Evolutionary conservation across 2,113 vertebrate genomes (phyloP).

Genomic region (Atractosteus spatula): DNA sequence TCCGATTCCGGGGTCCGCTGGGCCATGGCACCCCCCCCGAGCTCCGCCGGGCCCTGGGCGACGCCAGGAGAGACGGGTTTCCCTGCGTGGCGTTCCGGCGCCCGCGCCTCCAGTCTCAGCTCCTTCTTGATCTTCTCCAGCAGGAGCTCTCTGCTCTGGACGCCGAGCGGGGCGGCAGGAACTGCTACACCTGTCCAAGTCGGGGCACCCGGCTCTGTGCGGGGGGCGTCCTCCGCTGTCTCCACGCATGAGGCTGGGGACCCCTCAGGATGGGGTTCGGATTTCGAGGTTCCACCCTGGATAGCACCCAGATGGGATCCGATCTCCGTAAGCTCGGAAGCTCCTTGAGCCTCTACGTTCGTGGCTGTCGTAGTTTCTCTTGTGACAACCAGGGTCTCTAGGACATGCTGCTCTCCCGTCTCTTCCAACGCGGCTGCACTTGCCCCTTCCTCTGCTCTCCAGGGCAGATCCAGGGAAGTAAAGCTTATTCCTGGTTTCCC

Average conservation of each 20-base stretch:
- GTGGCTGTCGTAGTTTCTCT: too few relatives aligned
- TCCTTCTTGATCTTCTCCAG: slow-evolving; percentile 17
- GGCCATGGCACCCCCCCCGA: slow-evolving; percentile 5
- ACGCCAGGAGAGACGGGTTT: too few relatives aligned
- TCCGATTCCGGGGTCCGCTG: slow-evolving; percentile 18
- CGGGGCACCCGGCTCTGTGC: too few relatives aligned
- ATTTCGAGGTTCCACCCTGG: too few relatives aligned
- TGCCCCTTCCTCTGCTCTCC: too few relatives aligned
- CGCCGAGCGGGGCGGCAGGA: not conserved
- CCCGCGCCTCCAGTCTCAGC: not conserved
- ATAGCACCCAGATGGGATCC: not conserved
- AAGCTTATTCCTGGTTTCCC: too few relatives aligned
- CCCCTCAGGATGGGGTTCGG: not conserved
- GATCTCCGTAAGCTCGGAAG: not conserved
- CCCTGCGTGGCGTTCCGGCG: too few relatives aligned
- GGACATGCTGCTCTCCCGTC: too few relatives aligned
- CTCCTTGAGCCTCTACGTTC: not conserved
- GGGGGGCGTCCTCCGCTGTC: not conserved
- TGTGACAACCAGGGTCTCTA: too few relatives aligned
- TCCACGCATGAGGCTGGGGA: not conserved
- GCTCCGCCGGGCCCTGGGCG: too few relatives aligned
- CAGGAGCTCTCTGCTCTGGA: slow-evolving; percentile 22
- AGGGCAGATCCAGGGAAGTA: too few relatives aligned
- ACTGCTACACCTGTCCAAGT: not conserved
- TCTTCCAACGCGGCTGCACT: too few relatives aligned